These are phyloP conservation scores for Cheiracanthium punctorium DNA, from an alignment of 2,888 invertebrate species.

Conservation along the genomic window DNA sequence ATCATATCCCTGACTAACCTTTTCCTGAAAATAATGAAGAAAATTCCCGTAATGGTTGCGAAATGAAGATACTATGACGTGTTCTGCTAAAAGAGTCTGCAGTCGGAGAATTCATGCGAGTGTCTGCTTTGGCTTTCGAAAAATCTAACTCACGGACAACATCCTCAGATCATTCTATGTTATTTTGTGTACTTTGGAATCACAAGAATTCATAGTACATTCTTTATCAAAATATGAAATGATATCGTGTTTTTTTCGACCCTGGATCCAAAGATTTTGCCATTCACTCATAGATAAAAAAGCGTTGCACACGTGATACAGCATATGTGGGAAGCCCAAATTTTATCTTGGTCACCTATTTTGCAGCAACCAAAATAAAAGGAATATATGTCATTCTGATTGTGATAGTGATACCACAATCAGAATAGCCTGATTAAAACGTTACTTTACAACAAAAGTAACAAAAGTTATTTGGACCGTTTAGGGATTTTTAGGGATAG, in stretches of 20 bases:
- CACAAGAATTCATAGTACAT: neutral
- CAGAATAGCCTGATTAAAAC: neutral
- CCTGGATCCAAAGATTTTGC: neutral
- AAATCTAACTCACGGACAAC: neutral
- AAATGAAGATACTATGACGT: too few relatives aligned
- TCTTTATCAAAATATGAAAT: neutral
- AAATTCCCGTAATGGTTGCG: too few relatives aligned
- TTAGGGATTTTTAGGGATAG: too few relatives aligned
- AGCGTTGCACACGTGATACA: too few relatives aligned
- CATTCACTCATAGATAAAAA: too few relatives aligned
- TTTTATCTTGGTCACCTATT: too few relatives aligned
- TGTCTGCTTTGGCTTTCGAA: neutral
- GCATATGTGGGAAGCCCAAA: neutral
- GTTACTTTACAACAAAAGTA: neutral
- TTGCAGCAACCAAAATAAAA: neutral
- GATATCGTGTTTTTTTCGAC: neutral
- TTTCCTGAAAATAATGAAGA: too few relatives aligned
- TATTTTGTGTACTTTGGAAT: neutral
- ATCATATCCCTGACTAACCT: too few relatives aligned
- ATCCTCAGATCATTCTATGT: neutral
- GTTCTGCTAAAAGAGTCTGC: too few relatives aligned
- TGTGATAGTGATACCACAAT: neutral
- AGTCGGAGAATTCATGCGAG: neutral
- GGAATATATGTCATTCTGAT: neutral
- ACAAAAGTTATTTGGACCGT: constrained; percentile 1